Conservation (phyloP, 2,797 vertebrate genomes). For the Pantherophis alleghaniensis region DNA sequence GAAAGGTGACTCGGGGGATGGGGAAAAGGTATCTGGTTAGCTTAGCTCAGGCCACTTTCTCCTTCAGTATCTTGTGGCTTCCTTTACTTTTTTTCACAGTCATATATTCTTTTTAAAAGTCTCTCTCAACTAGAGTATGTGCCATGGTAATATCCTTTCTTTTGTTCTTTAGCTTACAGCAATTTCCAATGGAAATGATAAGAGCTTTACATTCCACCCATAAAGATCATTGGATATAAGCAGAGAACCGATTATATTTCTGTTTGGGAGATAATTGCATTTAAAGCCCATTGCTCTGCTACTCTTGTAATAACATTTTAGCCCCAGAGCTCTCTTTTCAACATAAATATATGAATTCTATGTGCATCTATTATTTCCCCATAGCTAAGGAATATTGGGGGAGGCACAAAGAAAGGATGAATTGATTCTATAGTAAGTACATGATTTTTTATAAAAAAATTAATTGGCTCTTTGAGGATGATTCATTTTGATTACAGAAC, state of each 20-base stretch:
- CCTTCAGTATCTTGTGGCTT: background rate
- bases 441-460: slow-evolving; percentile 23
- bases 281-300: slow-evolving; percentile 50
- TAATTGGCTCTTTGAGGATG: slow-evolving; percentile 8
- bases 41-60: background rate
- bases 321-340: slow-evolving; percentile 51
- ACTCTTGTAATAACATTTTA: slow-evolving; percentile 57
- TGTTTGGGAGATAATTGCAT: slow-evolving; percentile 54
- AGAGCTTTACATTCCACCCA: slow-evolving; percentile 53
- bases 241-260: slow-evolving; percentile 50
- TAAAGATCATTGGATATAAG: slow-evolving; percentile 58
- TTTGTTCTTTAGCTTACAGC: slow-evolving; percentile 41
- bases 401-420: slow-evolving; percentile 36
- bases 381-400: slow-evolving; percentile 46
- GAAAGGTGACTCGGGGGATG: background rate
- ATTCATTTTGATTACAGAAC: background rate
- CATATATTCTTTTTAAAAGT: too few relatives aligned
- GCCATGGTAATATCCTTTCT: slow-evolving; percentile 34
- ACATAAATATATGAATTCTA: slow-evolving; percentile 55
- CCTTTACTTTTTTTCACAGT: background rate
- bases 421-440: slow-evolving; percentile 24
- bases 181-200: slow-evolving; percentile 57
- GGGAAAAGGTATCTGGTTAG: background rate
- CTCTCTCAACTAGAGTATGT: slow-evolving; percentile 38
- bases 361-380: slow-evolving; percentile 57